Evolutionary conservation across 2,888 invertebrate species (phyloP), one percentile per base, ranked within the genome.

Genomic region (Muscina levida): DNA sequence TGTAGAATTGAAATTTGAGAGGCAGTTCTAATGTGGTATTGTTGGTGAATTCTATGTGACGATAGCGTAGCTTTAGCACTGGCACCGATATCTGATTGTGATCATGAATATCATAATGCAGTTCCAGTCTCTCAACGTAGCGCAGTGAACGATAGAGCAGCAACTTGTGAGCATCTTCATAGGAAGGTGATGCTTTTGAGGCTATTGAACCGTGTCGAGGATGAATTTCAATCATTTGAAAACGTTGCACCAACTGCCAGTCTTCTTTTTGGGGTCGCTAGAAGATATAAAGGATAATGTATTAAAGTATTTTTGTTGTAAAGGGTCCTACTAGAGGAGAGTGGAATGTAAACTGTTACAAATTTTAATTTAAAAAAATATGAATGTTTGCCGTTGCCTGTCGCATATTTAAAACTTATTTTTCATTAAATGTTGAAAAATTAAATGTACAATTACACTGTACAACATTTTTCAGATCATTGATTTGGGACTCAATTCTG

Each of bases 161-260:
- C 13, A 90, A 71, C 78, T 88, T 89, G 59, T 86, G 85, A 0
- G 80, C 84, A 67, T 88, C 88, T 53, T 87, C 87, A 51, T 87
- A 86, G 17, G 19, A 75, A 19, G 90, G 85, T 87, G 87, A 42
- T 1, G 19, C 22, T 0, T 67, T 73, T 1, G 78, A 62, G 5
- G 4, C 48, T 66, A 74, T 46, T 37, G 51, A 44, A n/a, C 82
- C 80, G 19, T 77, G 59, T 11, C 84, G 76, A 0, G 82, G 75
- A 15, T 86, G 84, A 70, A 91, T 92, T 85, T 95, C 95, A 62
- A 94, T 91, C 6, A 95, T 85, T 88, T 94, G 95, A 87, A 95
- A 94, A 77, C 95, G 91, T 82, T 93, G 91, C 0, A 93, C 93
- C 39, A 95, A 87, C 85, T 93, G 92, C 94, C 94, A 95, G 56